Evolutionary conservation across 2,888 invertebrate genomes (phyloP), one percentile per base, ranked within the genome.

Genomic region (Coremacera marginata): DNA sequence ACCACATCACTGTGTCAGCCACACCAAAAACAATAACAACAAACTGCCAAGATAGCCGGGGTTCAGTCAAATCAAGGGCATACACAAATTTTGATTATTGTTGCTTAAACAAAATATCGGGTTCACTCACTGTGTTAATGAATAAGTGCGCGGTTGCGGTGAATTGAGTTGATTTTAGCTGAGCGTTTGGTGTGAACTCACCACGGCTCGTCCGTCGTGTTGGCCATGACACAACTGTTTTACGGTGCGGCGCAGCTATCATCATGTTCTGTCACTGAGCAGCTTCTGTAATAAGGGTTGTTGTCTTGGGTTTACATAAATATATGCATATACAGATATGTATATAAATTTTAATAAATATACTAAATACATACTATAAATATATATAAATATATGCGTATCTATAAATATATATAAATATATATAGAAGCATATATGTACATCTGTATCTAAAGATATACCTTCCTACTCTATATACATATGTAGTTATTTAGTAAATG

Each of bases 111-210:
- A 19, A 9, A 37, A 37, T 63, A 51, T 63, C 63, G 49, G 1
- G 65, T 74, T 74, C 73, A 65, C 73, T 65, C n/a, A n/a, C n/a
- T n/a, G n/a, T 74, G 65, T 63, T 74, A 65, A 74, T 65, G 65
- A 52, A 27, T 65, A 65, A 2, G 51, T 65, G 65, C 52, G 34
- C 34, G 31, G 8, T 55, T 70, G 52, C 9, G 70, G 52, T 52
- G 52, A 55, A 19, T 37, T 65, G 27, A 52, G 27, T 31, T 68
- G n/a, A 9, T 9, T 60, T 71, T 22, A 71, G 14, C 57, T 31
- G 55, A 44, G 44, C 4, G n/a, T 34, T n/a, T 44, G 19, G 51
- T 51, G 14, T 5, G 52, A 52, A 37, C 8, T 37, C 52, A 19
- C 14, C 16, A 19, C n/a, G 5, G 16, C 44, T 67, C 67, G 44